Percentiles rank a stretch among this genome's conserved stretches.
Evolutionary conservation across 2,888 invertebrate genomes (phyloP).

Genomic region (Ophioninae sp.): DNA sequence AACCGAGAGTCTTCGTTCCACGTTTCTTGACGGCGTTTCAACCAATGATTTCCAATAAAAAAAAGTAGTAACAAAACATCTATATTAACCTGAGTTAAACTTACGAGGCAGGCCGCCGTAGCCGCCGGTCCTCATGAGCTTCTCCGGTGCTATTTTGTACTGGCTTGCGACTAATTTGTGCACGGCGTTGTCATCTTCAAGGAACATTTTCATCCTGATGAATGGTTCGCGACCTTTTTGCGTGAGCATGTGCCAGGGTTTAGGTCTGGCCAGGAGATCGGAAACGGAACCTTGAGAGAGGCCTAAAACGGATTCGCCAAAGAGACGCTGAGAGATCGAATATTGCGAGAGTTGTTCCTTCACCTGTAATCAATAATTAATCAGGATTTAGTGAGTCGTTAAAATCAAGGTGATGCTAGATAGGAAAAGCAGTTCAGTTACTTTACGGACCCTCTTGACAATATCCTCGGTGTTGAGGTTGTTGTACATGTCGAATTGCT

Average conservation of each 20-base stretch:
- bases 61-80: slow-evolving; percentile 77
- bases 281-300: slow-evolving; percentile 98
- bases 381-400: neutral
- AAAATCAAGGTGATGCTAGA: neutral
- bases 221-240: slow-evolving; percentile 98
- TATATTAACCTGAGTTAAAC: slow-evolving; percentile 82
- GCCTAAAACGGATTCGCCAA: slow-evolving; percentile 98
- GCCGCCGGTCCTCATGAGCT: slow-evolving; percentile 97
- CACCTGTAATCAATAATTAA: slow-evolving; percentile 82
- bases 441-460: slow-evolving; percentile 88
- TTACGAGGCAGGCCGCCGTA: slow-evolving; percentile 93
- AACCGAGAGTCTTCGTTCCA: slow-evolving; percentile 70
- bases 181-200: slow-evolving; percentile 97
- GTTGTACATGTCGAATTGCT: slow-evolving; percentile 99
- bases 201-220: slow-evolving; percentile 98
- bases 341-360: slow-evolving; percentile 97
- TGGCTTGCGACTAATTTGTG: slow-evolving; percentile 97
- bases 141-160: slow-evolving; percentile 98
- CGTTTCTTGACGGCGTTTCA: slow-evolving; percentile 15
- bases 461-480: slow-evolving; percentile 99
- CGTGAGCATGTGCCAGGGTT: slow-evolving; percentile 99
- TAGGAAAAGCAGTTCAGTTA: neutral
- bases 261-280: slow-evolving; percentile 97
- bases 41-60: neutral
- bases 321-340: slow-evolving; percentile 98